Conservation (phyloP, 92 coral and sea anemone species). For the Bergia sp. region DNA sequence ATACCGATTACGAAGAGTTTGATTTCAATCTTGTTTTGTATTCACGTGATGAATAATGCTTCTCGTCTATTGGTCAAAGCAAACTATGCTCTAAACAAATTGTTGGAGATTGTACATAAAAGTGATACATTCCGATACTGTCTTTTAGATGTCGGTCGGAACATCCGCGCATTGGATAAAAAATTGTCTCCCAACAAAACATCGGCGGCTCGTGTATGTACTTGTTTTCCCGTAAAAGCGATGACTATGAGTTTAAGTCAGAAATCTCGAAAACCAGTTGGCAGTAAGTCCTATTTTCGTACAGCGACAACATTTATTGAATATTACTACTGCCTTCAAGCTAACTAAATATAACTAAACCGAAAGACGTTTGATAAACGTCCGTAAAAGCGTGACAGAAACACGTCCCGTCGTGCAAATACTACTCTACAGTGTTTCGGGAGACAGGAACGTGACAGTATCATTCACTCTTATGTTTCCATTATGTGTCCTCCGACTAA, state of each 20-base stretch:
- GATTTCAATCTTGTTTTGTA: background rate
- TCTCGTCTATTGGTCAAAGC: background rate
- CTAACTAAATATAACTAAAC: too few relatives aligned
- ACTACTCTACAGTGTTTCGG: too few relatives aligned
- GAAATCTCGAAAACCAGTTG: too few relatives aligned
- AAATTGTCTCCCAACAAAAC: too few relatives aligned
- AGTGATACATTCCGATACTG: background rate
- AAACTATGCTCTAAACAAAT: too few relatives aligned
- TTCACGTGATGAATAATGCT: background rate
- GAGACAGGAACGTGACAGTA: too few relatives aligned
- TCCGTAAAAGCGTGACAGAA: too few relatives aligned
- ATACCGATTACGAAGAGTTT: background rate
- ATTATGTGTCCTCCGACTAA: too few relatives aligned
- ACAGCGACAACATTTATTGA: background rate
- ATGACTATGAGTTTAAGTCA: background rate
- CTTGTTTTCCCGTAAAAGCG: background rate
- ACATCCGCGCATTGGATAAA: background rate
- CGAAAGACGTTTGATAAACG: too few relatives aligned
- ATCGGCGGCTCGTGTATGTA: background rate
- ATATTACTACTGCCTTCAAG: too few relatives aligned
- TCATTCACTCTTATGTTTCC: too few relatives aligned
- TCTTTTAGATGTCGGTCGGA: background rate
- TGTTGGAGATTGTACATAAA: background rate
- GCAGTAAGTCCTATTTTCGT: background rate
- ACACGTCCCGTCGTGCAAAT: too few relatives aligned